Evolutionary conservation across 2,888 invertebrate genomes (phyloP).

Genomic region (Ormyrus nitidulus): DNA sequence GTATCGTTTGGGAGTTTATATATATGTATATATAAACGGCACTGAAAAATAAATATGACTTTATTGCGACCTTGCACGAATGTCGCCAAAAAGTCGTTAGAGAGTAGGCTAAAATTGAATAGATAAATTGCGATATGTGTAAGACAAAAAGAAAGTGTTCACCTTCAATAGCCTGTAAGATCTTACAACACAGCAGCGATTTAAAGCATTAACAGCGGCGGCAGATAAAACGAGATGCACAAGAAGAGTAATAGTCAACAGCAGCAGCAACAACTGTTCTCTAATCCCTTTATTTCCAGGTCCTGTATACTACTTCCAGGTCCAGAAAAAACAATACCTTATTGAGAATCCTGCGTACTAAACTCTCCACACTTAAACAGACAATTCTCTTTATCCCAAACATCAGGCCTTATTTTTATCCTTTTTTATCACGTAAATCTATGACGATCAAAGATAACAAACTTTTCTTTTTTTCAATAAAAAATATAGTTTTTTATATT

Average conservation of each 20-base stretch:
- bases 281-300: slow-evolving; percentile 76
- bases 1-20: slow-evolving; percentile 19
- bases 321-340: slow-evolving; percentile 67
- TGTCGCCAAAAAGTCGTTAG: background rate
- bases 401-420: slow-evolving; percentile 67
- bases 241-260: slow-evolving; percentile 11
- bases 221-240: slow-evolving; percentile 1
- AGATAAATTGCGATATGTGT: slow-evolving; percentile 3
- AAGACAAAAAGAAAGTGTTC: background rate
- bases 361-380: slow-evolving; percentile 68
- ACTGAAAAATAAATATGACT: slow-evolving; percentile 1
- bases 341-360: slow-evolving; percentile 73
- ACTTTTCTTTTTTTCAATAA: background rate
- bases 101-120: slow-evolving; percentile 2
- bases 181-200: slow-evolving; percentile 28
- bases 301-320: slow-evolving; percentile 72
- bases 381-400: slow-evolving; percentile 65
- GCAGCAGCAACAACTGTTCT: slow-evolving; percentile 60
- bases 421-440: slow-evolving; percentile 21
- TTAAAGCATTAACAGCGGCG: slow-evolving; percentile 31
- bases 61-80: slow-evolving; percentile 13
- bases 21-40: background rate
- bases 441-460: slow-evolving; percentile 48
- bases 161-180: slow-evolving; percentile 40
- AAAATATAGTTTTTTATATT: too few species aligned